Percentiles rank a stretch among this genome's conserved stretches.
Evolutionary conservation across 2,797 vertebrate genomes (phyloP).

Genomic region (Myotis vivesi): DNA sequence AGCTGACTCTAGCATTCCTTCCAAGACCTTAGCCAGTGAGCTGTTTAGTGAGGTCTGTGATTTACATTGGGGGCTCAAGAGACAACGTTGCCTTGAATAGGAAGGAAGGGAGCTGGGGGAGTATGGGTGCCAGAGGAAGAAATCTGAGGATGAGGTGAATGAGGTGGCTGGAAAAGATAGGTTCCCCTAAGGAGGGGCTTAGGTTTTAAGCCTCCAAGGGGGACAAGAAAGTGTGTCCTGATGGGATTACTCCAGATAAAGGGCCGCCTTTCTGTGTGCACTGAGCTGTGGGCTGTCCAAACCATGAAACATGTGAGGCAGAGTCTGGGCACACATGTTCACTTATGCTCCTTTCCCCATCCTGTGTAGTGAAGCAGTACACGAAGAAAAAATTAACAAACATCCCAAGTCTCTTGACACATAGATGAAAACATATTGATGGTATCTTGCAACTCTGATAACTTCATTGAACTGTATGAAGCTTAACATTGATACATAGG

Average conservation of each 20-base stretch:
- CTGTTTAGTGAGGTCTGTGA: not conserved
- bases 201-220: not conserved
- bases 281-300: not conserved
- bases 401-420: conserved; percentile 79
- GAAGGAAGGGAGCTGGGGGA: not conserved
- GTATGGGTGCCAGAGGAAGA: not conserved
- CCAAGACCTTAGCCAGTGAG: not conserved
- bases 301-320: not conserved
- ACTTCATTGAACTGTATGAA: conserved; percentile 79
- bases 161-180: not conserved
- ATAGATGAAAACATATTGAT: conserved; percentile 85
- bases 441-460: conserved; percentile 77
- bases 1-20: not conserved
- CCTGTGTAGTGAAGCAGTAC: conserved; percentile 35
- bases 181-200: not conserved
- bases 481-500: conserved; percentile 77
- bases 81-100: not conserved
- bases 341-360: not conserved
- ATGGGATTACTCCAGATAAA: not conserved
- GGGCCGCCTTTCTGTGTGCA: not conserved
- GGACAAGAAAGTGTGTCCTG: not conserved
- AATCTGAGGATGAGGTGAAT: not conserved
- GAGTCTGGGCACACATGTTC: not conserved
- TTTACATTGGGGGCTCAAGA: not conserved
- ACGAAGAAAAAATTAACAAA: conserved; percentile 80